Conservation (phyloP, 1,140 invertebrate genomes). For the Macrobrachium rosenbergii region DNA sequence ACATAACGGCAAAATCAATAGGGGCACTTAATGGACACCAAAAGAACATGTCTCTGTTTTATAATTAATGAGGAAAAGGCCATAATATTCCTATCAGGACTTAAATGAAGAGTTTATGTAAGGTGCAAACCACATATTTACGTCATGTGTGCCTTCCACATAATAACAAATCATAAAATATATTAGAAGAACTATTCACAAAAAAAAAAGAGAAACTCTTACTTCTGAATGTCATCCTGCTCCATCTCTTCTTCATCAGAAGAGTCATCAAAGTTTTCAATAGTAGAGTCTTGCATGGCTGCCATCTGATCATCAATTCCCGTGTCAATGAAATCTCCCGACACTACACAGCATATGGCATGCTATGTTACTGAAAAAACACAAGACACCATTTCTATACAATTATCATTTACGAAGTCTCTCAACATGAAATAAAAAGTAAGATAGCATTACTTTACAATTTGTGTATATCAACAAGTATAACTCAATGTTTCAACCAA, state of each 20-base stretch:
- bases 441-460: background rate
- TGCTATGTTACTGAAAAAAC: conserved; percentile 68
- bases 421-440: background rate
- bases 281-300: conserved; percentile 66
- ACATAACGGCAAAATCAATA: too few species aligned
- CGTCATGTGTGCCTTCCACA: too few species aligned
- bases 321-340: conserved; percentile 72
- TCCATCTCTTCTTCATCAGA: conserved; percentile 55
- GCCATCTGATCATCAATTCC: conserved; percentile 73
- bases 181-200: too few species aligned
- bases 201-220: background rate
- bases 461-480: background rate
- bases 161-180: too few species aligned
- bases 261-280: conserved; percentile 40
- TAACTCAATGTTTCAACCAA: background rate
- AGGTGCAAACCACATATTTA: too few species aligned
- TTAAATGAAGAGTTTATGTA: too few species aligned
- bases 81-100: too few species aligned
- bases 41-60: too few species aligned
- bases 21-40: too few species aligned
- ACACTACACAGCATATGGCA: conserved; percentile 73
- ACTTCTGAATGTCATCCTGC: conserved; percentile 58
- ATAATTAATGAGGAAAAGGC: too few species aligned
- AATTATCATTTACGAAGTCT: background rate
- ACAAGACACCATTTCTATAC: background rate